phyloP scores from a whole-genome alignment of 2,797 vertebrate genomes.

The Strix occidentalis region DNA sequence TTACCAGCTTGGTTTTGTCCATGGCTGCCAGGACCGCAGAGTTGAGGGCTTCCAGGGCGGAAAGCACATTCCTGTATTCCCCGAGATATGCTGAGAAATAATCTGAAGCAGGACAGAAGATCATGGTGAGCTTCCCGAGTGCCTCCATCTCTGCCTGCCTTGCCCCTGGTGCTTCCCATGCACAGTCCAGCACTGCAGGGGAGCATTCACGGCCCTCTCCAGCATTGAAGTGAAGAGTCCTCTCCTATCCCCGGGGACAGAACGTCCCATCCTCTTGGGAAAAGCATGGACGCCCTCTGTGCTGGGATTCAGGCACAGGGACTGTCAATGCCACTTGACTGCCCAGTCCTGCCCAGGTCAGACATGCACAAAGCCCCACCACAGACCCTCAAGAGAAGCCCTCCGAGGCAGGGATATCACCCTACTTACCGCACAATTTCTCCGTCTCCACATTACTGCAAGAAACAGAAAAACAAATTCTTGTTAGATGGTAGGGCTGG shows the following conservation, averaged over 20 bases:
- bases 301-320: background rate
- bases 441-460: conserved; percentile 91
- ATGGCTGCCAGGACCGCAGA: conserved; percentile 91
- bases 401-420: background rate
- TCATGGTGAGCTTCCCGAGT: background rate
- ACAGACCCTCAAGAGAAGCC: background rate
- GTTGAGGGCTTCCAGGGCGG: conserved; percentile 91
- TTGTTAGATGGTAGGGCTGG: background rate
- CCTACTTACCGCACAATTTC: conserved; percentile 88
- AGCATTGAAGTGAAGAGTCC: background rate
- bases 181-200: background rate
- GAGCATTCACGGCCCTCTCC: accelerated
- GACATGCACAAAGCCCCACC: background rate
- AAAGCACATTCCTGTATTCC: conserved; percentile 89
- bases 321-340: background rate
- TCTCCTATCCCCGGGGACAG: background rate
- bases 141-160: background rate
- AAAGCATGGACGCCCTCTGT: background rate
- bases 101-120: conserved; percentile 73
- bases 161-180: background rate
- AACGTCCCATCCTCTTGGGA: background rate
- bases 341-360: background rate
- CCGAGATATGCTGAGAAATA: conserved; percentile 94
- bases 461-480: conserved; percentile 14
- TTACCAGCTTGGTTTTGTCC: conserved; percentile 97